Percentiles rank a stretch among this genome's conserved stretches.
These are phyloP conservation scores for Bucco capensis DNA, from an alignment of 2,113 vertebrate genomes.

Conservation along the genomic window DNA sequence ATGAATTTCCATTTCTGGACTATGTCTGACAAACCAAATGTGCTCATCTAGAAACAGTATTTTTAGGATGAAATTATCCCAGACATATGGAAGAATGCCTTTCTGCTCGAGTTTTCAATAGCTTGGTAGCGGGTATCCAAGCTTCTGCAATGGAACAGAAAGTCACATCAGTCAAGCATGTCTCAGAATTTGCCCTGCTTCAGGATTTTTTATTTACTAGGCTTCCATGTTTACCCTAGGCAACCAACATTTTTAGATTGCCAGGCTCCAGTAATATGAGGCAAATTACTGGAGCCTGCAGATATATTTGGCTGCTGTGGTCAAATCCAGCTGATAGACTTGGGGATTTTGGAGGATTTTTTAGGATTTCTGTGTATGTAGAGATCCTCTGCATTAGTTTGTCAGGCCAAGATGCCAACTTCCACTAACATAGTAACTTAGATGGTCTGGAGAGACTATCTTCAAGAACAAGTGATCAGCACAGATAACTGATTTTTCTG, in stretches of 20 bases:
- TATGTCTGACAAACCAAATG: not conserved
- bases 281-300: not conserved
- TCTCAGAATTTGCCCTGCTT: not conserved
- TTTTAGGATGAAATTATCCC: constrained; percentile 15
- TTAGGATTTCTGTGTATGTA: not conserved
- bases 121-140: not conserved
- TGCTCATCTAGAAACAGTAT: not conserved
- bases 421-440: not conserved
- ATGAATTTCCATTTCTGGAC: not conserved
- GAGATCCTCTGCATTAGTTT: not conserved
- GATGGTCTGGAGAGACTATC: not conserved
- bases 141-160: not conserved
- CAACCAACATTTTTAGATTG: not conserved
- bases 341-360: not conserved
- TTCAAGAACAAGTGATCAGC: not conserved
- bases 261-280: not conserved
- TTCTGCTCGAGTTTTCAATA: not conserved
- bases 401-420: not conserved
- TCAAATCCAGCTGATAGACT: not conserved
- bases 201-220: not conserved
- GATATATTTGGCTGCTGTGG: not conserved
- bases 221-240: not conserved
- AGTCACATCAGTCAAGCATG: not conserved
- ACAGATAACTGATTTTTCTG: not conserved
- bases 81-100: not conserved